These are phyloP conservation scores for roundworm (Caenorhabditis elegans) DNA, from an alignment of 1,140 invertebrate genomes.

Conservation along the genomic window DNA sequence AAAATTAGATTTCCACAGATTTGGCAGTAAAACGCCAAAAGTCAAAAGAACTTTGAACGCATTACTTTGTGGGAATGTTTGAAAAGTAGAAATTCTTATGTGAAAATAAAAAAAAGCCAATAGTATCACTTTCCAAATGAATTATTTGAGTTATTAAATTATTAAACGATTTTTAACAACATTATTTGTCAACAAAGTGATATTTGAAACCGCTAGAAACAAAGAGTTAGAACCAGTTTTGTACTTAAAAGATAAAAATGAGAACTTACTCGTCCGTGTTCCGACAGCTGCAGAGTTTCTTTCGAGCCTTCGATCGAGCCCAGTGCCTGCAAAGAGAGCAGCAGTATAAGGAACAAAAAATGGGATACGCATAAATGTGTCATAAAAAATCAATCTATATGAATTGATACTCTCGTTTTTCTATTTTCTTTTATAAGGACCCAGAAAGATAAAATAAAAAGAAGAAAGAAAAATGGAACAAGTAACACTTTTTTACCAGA, in stretches of 20 bases:
- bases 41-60: not conserved
- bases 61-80: no score
- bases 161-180: no score
- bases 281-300: slow-evolving; percentile 39
- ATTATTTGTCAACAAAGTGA: no score
- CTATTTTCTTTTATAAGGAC: not conserved
- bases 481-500: not conserved
- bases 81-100: not conserved
- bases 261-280: slow-evolving; percentile 25
- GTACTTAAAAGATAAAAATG: not conserved
- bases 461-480: not conserved
- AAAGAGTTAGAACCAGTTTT: no score
- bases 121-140: no score
- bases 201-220: no score
- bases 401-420: no score
- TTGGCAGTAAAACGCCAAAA: not conserved
- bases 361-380: not conserved
- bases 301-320: slow-evolving; percentile 40
- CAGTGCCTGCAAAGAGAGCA: not conserved
- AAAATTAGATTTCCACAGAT: not conserved
- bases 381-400: slow-evolving; percentile 10
- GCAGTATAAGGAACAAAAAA: not conserved
- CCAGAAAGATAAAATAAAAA: not conserved
- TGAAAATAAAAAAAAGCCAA: no score
- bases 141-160: no score